Evolutionary conservation across 2,888 invertebrate genomes (phyloP).

Genomic region (Nebria brevicollis): DNA sequence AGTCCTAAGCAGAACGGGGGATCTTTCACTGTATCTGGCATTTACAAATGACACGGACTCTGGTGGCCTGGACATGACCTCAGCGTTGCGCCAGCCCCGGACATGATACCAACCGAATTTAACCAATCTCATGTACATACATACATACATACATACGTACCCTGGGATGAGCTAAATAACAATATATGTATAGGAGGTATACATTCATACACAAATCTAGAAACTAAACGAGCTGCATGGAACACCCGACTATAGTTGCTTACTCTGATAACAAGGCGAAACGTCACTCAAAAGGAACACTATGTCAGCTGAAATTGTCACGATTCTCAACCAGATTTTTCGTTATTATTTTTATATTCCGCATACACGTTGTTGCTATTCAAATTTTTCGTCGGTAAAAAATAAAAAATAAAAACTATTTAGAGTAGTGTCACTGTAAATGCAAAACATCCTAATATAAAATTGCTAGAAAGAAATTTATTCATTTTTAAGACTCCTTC

Average conservation of each 20-base stretch:
- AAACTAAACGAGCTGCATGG: slow-evolving; percentile 10
- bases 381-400: too few species aligned
- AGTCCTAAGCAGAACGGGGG: not conserved
- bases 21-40: slow-evolving; percentile 18
- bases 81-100: not conserved
- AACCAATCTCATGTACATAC: slow-evolving; percentile 19
- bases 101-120: slow-evolving; percentile 19
- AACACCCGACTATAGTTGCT: not conserved
- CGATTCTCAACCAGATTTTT: slow-evolving; percentile 33
- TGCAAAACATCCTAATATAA: too few species aligned
- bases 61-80: too few species aligned
- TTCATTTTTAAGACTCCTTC: too few species aligned
- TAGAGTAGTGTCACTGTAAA: too few species aligned
- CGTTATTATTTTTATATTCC: not conserved
- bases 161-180: not conserved
- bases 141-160: not conserved
- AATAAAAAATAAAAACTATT: too few species aligned
- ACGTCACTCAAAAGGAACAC: slow-evolving; percentile 5
- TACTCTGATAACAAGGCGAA: not conserved
- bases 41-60: slow-evolving; percentile 19
- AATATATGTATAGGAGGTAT: not conserved
- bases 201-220: not conserved
- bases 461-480: too few species aligned
- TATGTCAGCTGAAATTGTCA: slow-evolving; percentile 37
- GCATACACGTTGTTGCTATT: not conserved